phyloP scores from a whole-genome alignment of 2,797 vertebrate species.

The Periparus ater region DNA sequence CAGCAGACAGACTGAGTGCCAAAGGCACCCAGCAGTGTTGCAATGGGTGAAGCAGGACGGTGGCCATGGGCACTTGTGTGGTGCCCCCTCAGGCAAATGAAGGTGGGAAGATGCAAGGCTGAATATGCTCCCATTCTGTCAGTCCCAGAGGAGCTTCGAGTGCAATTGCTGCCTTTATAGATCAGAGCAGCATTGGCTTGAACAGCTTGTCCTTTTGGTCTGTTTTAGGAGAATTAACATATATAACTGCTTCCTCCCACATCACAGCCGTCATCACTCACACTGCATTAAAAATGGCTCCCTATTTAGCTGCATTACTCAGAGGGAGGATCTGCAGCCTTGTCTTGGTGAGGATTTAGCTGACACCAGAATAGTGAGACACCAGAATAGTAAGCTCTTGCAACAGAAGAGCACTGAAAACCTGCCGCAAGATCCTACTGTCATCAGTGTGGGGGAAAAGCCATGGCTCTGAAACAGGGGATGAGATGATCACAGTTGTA shows the following conservation, averaged over 20 bases:
- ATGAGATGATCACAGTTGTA: neutral
- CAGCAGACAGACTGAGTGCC: neutral
- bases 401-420: neutral
- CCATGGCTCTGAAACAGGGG: neutral
- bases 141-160: slow-evolving; percentile 35
- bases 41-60: neutral
- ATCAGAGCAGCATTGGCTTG: slow-evolving; percentile 60
- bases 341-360: neutral
- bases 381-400: neutral
- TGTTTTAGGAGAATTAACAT: slow-evolving; percentile 60
- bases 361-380: neutral
- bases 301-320: slow-evolving; percentile 10
- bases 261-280: neutral
- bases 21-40: neutral
- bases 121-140: neutral
- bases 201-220: slow-evolving; percentile 66
- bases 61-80: neutral
- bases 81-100: slow-evolving; percentile 43
- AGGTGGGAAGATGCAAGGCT: neutral
- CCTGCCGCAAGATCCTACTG: neutral
- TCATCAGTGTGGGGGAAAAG: neutral
- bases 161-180: slow-evolving; percentile 67
- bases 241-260: slow-evolving; percentile 36
- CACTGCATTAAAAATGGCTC: neutral
- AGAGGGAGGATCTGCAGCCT: neutral